Base-by-base conservation (phyloP, 2,113 vertebrate species). In the Ochotona princeps region DNA sequence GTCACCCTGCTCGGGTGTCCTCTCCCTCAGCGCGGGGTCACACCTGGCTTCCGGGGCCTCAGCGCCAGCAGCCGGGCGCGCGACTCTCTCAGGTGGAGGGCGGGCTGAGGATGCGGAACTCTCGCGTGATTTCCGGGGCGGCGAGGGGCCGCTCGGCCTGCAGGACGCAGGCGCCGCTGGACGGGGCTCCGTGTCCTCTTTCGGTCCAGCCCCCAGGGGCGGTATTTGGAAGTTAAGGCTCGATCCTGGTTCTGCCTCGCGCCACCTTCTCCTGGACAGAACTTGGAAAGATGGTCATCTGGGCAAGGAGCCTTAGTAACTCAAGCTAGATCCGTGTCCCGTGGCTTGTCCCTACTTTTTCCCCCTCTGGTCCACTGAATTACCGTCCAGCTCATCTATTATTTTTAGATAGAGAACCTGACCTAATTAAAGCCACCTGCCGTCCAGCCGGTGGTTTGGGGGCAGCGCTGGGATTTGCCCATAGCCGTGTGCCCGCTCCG, bases 131-230 rank as follows among this genome's bases (percentile, higher is more conserved):
- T 81, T 89, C 32, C 14, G 12, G 26, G 14, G 23, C 84, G 0
- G 65, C 2, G 5, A 3, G 0, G 9, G 35, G 54, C 15, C 0
- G 23, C 13, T 14, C 28, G 0, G 23, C 13, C 12, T 8, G 15
- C 95, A 87, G n/a, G 13, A 13, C 92, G 95, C 95, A 94, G 81
- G 95, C 95, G 94, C 93, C 5, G 94, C 93, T 4, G 0, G 0
- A 0, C 9, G 6, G 3, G 0, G 8, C 49, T n/a, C n/a, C 0
- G 2, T 1, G 1, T 15, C 7, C 2, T 20, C 20, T 0, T 44
- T 44, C 38, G 38, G 38, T 44, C 1, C 8, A 0, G 2, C 1
- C 5, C 2, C 25, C 21, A 4, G 14, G 47, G 47, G 15, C 28
- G 28, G 75, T 60, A 0, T 30, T 51, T 38, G 14, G 32, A 30